Evolutionary conservation across 2,797 vertebrate species (phyloP).

Genomic region (Graptemys geographica): DNA sequence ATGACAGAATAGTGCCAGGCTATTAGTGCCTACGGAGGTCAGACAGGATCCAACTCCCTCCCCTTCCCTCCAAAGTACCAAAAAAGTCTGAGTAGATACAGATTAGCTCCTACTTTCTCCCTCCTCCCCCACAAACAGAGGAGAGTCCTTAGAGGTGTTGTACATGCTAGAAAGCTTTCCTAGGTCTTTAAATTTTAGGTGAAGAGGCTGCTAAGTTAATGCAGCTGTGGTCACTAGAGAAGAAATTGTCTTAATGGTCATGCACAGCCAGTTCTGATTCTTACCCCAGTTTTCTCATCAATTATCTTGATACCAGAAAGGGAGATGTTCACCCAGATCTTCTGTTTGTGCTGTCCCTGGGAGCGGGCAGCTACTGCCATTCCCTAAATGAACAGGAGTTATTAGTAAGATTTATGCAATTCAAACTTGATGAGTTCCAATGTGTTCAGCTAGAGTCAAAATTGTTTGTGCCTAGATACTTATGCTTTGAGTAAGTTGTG

Average conservation of each 20-base stretch:
- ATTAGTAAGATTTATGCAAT: neutral
- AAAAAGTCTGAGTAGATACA: neutral
- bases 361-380: constrained; percentile 95
- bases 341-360: constrained; percentile 98
- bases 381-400: constrained; percentile 80
- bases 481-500: neutral
- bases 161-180: neutral
- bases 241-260: neutral
- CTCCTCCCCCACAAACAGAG: no score
- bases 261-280: constrained; percentile 51
- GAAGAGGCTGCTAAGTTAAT: neutral
- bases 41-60: neutral
- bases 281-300: constrained; percentile 96
- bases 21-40: neutral
- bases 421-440: no score
- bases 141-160: neutral
- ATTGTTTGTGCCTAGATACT: neutral
- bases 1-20: neutral
- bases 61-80: no score
- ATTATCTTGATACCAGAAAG: constrained; percentile 95
- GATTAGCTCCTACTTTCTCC: no score
- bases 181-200: neutral
- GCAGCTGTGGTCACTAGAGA: no score
- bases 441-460: neutral
- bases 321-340: constrained; percentile 95